These are phyloP conservation scores for Leptinotarsa rubiginosa DNA, from an alignment of 2,888 invertebrate genomes.

Conservation along the genomic window DNA sequence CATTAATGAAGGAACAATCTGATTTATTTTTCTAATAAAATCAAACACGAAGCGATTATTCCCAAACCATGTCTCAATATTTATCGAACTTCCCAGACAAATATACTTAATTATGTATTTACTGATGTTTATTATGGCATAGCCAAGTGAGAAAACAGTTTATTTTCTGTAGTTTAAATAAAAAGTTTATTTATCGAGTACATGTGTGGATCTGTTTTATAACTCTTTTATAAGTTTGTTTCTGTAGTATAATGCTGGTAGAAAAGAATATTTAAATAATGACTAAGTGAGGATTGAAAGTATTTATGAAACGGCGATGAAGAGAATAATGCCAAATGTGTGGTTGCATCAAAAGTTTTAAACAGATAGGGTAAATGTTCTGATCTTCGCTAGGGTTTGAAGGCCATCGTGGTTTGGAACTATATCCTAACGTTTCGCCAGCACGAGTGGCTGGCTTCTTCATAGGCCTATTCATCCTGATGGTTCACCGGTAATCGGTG, in stretches of 20 bases:
- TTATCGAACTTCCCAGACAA: constrained; percentile 3
- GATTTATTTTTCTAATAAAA: not conserved
- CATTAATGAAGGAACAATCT: not conserved
- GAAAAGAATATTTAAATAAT: too few relatives aligned
- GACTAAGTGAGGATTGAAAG: too few relatives aligned
- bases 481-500: too few relatives aligned
- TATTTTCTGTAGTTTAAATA: not conserved
- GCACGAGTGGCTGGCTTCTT: too few relatives aligned
- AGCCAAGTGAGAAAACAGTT: constrained; percentile 3
- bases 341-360: too few relatives aligned
- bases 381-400: too few relatives aligned
- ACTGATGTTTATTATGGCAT: constrained; percentile 10
- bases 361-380: too few relatives aligned
- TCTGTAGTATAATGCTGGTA: not conserved
- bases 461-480: too few relatives aligned
- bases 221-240: constrained; percentile 2
- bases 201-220: constrained; percentile 7
- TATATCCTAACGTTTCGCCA: too few relatives aligned
- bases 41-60: not conserved
- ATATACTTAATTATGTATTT: constrained; percentile 8
- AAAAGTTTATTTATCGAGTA: constrained; percentile 3
- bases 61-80: constrained; percentile 1
- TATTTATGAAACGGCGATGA: too few relatives aligned
- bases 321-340: too few relatives aligned
- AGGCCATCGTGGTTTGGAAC: too few relatives aligned